Base-by-base conservation (phyloP, 1,140 invertebrate species). In the Trachymyrmex septentrionalis region DNA sequence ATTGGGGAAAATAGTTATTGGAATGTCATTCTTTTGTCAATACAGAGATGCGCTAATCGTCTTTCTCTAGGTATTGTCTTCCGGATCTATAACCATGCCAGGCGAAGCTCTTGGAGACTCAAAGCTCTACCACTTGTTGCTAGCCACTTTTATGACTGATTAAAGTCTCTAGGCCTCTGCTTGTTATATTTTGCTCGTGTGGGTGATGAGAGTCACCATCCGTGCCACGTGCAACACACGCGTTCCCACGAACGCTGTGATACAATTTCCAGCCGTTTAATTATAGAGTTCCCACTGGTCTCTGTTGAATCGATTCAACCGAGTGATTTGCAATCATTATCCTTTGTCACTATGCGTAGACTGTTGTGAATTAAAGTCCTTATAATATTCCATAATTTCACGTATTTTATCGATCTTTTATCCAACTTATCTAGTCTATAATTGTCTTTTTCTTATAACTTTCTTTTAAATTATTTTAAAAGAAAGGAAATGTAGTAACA, bases 41-140 rank as follows among this genome's bases (percentile, higher is more conserved):
- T 73, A 73, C 19, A 19, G 7, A 59, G 38, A 82, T 61, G 19
- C 9, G 38, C 50, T 55, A 80, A 69, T 80, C 48, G 30, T 61
- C 27, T 34, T 84, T 84, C 9, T 4, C 30, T 61, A 48, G 38
- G 38, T 75, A 75, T 75, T 84, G 80, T 84, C 55, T 82, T 12
- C 9, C 34, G 67, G 71, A 38, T 71, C 69, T 85, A 76, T 85
- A 67, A 61, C 27, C n/a, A 48, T n/a, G 27, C 38, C 27, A n/a
- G n/a, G 24, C 55, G 57, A 81, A 86, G 85, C 76, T 88, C 80
- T 88, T 24, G 78, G 59, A 76, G 27, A 80, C 59, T 71, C 57
- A 69, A 66, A 72, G 67, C 73, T 69, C 53, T 53, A 59, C 69
- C 87, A 88, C 85, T 88, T 88, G 87, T 88, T 86, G 87, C 85